Percentiles rank a stretch among this genome's conserved stretches.
Conservation (phyloP, 92 coral and sea anemone genomes). For the Epizoanthus rinbou region DNA sequence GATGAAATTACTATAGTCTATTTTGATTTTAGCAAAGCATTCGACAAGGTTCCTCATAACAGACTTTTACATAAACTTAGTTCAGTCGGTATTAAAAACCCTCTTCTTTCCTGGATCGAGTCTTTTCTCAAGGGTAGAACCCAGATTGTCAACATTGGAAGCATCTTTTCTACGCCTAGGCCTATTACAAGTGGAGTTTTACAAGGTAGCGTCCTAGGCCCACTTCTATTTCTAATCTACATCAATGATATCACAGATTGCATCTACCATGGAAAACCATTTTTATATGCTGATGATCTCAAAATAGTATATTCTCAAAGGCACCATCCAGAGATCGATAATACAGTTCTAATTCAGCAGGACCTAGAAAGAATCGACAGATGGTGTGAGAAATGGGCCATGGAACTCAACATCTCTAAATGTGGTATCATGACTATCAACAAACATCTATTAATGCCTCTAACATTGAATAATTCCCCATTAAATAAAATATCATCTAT, state of each 20-base stretch:
- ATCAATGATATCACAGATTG: too few species aligned
- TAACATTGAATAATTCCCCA: slow-evolving; percentile 3
- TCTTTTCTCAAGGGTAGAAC: neutral
- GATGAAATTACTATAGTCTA: neutral
- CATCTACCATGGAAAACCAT: too few species aligned
- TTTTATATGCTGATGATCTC: too few species aligned
- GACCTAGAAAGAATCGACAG: slow-evolving; percentile 5
- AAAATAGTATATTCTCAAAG: too few species aligned
- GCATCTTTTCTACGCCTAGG: neutral
- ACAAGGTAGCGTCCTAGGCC: neutral
- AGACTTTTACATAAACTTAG: neutral
- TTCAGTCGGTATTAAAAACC: neutral
- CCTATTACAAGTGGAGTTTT: neutral
- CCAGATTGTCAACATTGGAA: neutral
- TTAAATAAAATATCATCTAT: slow-evolving; percentile 1
- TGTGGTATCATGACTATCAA: slow-evolving; percentile 3
- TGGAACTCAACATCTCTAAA: slow-evolving; percentile 3
- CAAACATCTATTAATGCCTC: slow-evolving; percentile 1
- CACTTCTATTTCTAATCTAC: too few species aligned
- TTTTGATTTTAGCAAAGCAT: neutral
- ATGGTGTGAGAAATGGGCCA: slow-evolving; percentile 2
- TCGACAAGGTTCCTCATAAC: neutral
- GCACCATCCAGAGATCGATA: too few species aligned
- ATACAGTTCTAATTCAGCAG: too few species aligned
- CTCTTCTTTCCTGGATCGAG: neutral